A percentile compares a stretch with the other conserved stretches of the same genome.
Evolutionary conservation across 1,140 invertebrate genomes (phyloP).

Genomic region (Solenopsis invicta): DNA sequence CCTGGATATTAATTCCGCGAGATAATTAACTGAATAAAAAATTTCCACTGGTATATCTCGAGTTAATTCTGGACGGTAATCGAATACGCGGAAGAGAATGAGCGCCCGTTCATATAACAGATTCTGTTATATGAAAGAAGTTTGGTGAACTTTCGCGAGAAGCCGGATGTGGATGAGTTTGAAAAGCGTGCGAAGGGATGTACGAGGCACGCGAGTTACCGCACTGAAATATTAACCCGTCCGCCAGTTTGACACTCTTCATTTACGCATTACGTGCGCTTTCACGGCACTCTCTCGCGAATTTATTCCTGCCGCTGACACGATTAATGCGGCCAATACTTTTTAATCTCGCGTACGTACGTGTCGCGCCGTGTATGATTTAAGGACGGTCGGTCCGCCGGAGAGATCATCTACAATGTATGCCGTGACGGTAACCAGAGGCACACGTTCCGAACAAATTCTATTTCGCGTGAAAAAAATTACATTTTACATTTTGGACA

Average conservation of each 20-base stretch:
- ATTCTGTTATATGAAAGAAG: constrained; percentile 15
- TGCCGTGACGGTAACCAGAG: not conserved
- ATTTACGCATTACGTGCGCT: constrained; percentile 37
- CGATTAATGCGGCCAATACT: constrained; percentile 49
- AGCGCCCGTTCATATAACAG: not conserved
- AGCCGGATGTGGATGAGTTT: not conserved
- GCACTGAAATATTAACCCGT: constrained; percentile 45
- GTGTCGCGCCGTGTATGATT: constrained; percentile 22
- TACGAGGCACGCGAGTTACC: constrained; percentile 28
- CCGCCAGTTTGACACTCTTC: constrained; percentile 50
- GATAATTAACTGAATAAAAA: constrained; percentile 26
- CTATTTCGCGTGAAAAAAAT: not conserved
- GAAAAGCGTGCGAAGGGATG: constrained; percentile 10
- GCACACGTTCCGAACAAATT: not conserved
- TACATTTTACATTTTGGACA: constrained; percentile 23
- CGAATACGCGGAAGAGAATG: not conserved
- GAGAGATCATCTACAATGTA: constrained; percentile 47
- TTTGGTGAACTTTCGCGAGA: constrained; percentile 6
- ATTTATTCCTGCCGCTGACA: constrained; percentile 45
- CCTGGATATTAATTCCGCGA: not conserved
- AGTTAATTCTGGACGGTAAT: constrained; percentile 1
- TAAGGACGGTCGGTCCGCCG: constrained; percentile 27
- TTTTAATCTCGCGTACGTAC: constrained; percentile 43
- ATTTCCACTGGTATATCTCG: not conserved
- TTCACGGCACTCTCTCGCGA: not conserved